Evolutionary conservation across 2,113 vertebrate species (phyloP), one percentile per base, ranked within the genome.

Genomic region (Aptenodytes forsteri): DNA sequence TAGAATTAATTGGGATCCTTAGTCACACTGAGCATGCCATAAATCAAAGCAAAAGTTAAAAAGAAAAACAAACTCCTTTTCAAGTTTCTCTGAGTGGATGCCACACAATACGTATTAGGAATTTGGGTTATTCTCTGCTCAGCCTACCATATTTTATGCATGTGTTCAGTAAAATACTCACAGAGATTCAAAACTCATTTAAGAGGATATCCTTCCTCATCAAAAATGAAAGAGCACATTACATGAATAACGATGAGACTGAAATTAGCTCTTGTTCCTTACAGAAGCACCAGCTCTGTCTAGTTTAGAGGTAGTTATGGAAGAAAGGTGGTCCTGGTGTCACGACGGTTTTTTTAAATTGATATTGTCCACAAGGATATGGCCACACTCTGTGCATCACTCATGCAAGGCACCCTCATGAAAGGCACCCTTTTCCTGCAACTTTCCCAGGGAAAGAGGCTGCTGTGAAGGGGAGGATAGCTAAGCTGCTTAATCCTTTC

Each of bases 1-100:
- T 54, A 85, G 34, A 93, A 83, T 87, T 92, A 94, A 91, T 91
- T 71, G 81, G 65, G 62, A 58, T 79, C 47, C 89, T 95, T 70
- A 69, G 55, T 77, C 90, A 93, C 38, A 83, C n/a, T 15, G 38
- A 94, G 9, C 25, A 89, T 40, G 55, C 11, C 66, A 85, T 65
- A 89, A 97, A 96, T 79, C 77, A 94, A 96, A 94, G 42, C n/a
- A 87, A 90, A 95, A 62, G 2, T 81, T 96, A 50, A 78, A 94
- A 84, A 88, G 29, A 78, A 79, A 72, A 96, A 58, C 75, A 79
- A 92, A 83, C 67, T 76, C 3, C 15, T 96, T 96, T 93, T 83
- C 64, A 76, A 29, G 26, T 79, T 94, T 88, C 73, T 89, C 52
- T 87, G 67, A 54, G 49, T 3, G 5, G 52, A 69, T 91, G 50